These are phyloP conservation scores for Cercopithecus mona DNA, from an alignment of 2,113 vertebrate genomes.

Conservation along the genomic window DNA sequence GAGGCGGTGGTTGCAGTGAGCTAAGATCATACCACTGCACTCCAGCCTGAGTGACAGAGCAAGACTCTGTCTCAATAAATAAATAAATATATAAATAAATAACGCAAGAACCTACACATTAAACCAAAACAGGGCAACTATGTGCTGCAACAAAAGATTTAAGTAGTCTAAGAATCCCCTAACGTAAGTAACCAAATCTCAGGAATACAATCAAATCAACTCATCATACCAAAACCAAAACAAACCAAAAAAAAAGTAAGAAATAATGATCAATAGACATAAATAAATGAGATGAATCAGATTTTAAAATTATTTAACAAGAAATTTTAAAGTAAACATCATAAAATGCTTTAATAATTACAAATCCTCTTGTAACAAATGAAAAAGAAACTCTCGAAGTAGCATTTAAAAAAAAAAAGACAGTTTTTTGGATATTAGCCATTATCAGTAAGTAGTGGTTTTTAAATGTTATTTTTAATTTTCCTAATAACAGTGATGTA, in stretches of 20 bases:
- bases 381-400: neutral
- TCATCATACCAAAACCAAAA: neutral
- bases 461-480: neutral
- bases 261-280: neutral
- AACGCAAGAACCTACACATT: neutral
- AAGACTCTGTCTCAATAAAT: too few relatives aligned
- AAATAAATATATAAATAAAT: too few relatives aligned
- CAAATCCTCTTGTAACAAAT: conserved; percentile 3
- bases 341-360: conserved; percentile 13
- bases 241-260: neutral
- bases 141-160: neutral
- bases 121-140: neutral
- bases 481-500: neutral
- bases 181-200: neutral
- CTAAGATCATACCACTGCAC: too few relatives aligned
- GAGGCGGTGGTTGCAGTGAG: too few relatives aligned
- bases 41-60: too few relatives aligned
- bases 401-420: neutral
- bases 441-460: neutral
- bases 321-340: neutral
- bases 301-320: neutral
- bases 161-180: neutral
- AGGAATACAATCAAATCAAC: neutral
- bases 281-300: neutral
- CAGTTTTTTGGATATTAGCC: neutral